phyloP scores from a whole-genome alignment of 1,140 invertebrate genomes.

The Drosophila arawakana region DNA sequence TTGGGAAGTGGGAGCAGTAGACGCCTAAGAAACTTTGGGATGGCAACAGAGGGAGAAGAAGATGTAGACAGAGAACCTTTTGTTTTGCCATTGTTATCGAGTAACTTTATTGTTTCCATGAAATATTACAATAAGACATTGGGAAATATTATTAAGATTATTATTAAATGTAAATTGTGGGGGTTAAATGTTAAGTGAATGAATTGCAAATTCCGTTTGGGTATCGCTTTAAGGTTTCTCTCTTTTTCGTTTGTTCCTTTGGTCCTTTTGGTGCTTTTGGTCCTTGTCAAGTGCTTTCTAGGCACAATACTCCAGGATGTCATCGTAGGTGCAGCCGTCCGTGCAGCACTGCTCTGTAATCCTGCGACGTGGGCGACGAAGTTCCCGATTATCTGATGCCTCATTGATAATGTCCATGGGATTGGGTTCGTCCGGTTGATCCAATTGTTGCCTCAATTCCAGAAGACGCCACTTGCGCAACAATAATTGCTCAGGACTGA shows the following conservation, averaged over 20 bases:
- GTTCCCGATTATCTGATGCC: neutral
- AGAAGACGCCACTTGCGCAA: conserved; percentile 23
- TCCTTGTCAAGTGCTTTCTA: conserved; percentile 5
- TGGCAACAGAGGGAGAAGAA: neutral
- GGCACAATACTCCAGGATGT: conserved; percentile 62
- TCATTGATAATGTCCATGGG: neutral
- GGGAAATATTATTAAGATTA: conserved; percentile 65
- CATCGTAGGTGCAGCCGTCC: conserved; percentile 70
- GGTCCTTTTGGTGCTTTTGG: conserved; percentile 1
- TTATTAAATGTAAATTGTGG: conserved; percentile 48
- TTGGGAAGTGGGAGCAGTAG: neutral
- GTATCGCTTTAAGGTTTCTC: no score
- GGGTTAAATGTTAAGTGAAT: conserved; percentile 57
- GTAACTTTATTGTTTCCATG: conserved; percentile 79
- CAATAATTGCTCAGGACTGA: conserved; percentile 21
- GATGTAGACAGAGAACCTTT: conserved; percentile 5
- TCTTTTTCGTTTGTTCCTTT: neutral
- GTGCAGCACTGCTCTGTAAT: conserved; percentile 67
- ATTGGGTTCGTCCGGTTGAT: neutral
- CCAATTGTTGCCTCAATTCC: conserved; percentile 25
- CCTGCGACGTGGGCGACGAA: conserved; percentile 55
- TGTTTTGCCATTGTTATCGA: conserved; percentile 66
- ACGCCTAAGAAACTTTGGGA: neutral
- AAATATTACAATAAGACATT: conserved; percentile 81
- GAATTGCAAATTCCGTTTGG: conserved; percentile 49